These are phyloP conservation scores for Macheiramphus alcinus DNA, from an alignment of 2,113 vertebrate genomes.

Conservation along the genomic window DNA sequence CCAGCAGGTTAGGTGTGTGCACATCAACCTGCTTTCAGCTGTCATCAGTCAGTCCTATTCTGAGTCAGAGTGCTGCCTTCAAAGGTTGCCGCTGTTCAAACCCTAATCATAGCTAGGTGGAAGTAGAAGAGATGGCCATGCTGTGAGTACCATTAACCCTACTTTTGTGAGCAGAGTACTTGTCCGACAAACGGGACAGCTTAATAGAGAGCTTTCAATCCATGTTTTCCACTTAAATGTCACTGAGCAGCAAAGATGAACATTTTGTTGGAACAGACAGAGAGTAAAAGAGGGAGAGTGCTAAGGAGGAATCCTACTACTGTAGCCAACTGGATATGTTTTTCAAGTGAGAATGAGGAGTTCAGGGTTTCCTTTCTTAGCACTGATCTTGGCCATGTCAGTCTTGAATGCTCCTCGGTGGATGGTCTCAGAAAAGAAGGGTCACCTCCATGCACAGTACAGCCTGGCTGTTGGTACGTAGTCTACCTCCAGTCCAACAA, in stretches of 20 bases:
- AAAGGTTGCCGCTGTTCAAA: not conserved
- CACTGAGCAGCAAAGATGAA: not conserved
- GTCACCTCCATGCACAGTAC: not conserved
- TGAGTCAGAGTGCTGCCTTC: not conserved
- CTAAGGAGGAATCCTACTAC: not conserved
- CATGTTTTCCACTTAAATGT: not conserved
- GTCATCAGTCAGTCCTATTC: not conserved
- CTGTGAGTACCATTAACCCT: not conserved
- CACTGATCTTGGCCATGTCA: not conserved
- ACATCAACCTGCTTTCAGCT: not conserved
- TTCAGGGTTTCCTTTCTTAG: not conserved
- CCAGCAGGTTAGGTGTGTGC: not conserved
- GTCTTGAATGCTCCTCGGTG: not conserved
- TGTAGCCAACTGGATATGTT: not conserved
- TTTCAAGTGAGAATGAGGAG: not conserved
- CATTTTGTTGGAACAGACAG: not conserved
- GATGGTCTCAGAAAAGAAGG: not conserved
- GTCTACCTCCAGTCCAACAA: not conserved
- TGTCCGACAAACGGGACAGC: not conserved
- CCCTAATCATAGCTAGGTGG: not conserved
- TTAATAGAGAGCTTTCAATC: not conserved
- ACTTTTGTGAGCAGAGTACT: not conserved
- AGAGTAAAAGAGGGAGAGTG: not conserved
- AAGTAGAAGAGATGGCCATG: not conserved
- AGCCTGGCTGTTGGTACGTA: not conserved